Percentiles rank a stretch among this genome's conserved stretches.
Evolutionary conservation across 2,113 vertebrate genomes (phyloP).

Genomic region (Ascaphus truei): DNA sequence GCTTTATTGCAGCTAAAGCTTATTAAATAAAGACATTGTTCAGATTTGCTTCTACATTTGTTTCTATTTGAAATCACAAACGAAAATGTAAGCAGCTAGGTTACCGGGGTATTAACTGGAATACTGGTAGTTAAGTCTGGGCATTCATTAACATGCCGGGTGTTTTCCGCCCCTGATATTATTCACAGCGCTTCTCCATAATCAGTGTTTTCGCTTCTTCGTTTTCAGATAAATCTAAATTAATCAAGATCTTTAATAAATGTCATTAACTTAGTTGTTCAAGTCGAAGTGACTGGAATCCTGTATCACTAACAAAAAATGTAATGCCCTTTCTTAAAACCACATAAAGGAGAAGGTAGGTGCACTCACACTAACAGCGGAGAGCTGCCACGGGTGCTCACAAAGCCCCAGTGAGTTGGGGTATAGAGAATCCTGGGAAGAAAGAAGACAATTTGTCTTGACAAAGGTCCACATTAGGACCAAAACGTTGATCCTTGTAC

Average conservation of each 20-base stretch:
- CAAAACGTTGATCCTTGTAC: too few relatives aligned
- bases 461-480: too few relatives aligned
- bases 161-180: constrained; percentile 5
- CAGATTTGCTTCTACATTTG: background rate
- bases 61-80: background rate
- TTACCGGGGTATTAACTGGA: background rate
- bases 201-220: constrained; percentile 31
- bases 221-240: constrained; percentile 34
- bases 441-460: too few relatives aligned
- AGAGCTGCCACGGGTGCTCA: too few relatives aligned
- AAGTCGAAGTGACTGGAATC: constrained; percentile 7
- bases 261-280: constrained; percentile 21
- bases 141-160: constrained; percentile 21
- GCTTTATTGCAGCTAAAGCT: constrained; percentile 10
- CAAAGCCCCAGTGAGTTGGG: too few relatives aligned
- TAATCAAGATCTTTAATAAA: constrained; percentile 36
- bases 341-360: too few relatives aligned
- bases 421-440: too few relatives aligned
- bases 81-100: background rate
- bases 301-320: background rate
- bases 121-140: constrained; percentile 4
- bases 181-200: constrained; percentile 27
- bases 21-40: constrained; percentile 18
- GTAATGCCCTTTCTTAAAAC: too few relatives aligned
- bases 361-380: too few relatives aligned